These are phyloP conservation scores for Fragum whitleyi DNA, from an alignment of 2,888 invertebrate genomes.

Conservation along the genomic window DNA sequence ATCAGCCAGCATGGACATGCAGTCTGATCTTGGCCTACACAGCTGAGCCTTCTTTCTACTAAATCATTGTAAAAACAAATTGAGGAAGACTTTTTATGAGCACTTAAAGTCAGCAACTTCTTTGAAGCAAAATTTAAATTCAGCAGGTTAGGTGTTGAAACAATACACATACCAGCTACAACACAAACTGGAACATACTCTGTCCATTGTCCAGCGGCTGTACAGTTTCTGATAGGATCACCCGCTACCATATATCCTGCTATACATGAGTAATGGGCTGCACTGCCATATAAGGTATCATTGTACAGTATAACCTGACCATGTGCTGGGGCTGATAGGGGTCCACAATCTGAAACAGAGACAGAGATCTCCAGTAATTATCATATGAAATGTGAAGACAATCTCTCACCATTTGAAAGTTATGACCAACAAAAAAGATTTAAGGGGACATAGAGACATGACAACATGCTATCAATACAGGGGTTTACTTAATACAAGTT, in stretches of 20 bases:
- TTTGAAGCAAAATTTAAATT: too few species aligned
- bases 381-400: neutral
- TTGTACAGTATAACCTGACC: constrained; percentile 13
- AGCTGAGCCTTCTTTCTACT: too few species aligned
- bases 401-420: neutral
- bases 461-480: too few species aligned
- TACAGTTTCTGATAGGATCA: constrained; percentile 27
- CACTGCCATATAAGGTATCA: constrained; percentile 25
- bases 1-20: too few species aligned
- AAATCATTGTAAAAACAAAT: too few species aligned
- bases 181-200: constrained; percentile 29
- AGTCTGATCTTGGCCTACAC: too few species aligned
- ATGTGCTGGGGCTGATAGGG: constrained; percentile 13
- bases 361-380: too few species aligned
- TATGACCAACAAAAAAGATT: neutral
- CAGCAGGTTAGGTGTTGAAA: too few species aligned
- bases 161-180: constrained; percentile 39
- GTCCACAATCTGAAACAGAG: constrained; percentile 41
- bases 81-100: too few species aligned
- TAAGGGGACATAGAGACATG: too few species aligned
- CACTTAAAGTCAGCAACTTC: too few species aligned
- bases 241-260: constrained; percentile 30
- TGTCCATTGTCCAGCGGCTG: constrained; percentile 40
- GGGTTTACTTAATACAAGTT: too few species aligned
- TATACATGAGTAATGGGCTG: constrained; percentile 37